Conservation (phyloP, 2,113 vertebrate genomes). For the Spea multiplicata region DNA sequence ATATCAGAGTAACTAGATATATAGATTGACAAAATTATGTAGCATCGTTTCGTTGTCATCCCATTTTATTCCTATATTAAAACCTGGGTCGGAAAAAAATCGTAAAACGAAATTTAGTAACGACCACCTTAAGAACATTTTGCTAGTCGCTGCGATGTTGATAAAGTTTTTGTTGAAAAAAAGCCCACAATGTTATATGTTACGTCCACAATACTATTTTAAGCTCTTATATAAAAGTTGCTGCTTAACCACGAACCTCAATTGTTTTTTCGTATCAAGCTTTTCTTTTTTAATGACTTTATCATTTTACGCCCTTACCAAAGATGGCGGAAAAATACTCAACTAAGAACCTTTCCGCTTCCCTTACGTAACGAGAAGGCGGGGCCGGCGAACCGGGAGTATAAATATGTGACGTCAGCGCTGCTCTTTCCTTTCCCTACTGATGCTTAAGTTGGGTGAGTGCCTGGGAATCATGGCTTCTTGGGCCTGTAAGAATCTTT, state of each 20-base stretch:
- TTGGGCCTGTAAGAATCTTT: neutral
- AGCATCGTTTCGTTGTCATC: no score
- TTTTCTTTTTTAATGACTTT: neutral
- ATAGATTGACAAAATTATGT: no score
- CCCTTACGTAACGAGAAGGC: conserved; percentile 1
- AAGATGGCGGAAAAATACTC: conserved; percentile 7
- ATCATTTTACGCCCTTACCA: neutral
- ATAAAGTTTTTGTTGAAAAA: neutral
- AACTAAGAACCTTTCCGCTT: neutral
- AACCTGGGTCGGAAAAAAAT: no score
- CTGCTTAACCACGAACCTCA: no score
- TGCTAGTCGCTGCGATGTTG: neutral
- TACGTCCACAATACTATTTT: no score
- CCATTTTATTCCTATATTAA: no score
- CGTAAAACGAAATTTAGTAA: no score
- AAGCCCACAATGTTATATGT: no score
- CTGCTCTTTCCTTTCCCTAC: conserved; percentile 49
- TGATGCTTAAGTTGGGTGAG: conserved; percentile 92
- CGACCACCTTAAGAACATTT: no score
- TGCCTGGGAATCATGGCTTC: neutral
- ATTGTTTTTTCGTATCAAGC: neutral
- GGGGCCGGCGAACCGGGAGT: neutral
- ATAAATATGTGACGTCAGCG: conserved; percentile 31
- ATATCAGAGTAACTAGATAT: no score
- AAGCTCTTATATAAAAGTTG: no score